Percentiles rank a stretch among this genome's conserved stretches.
Conservation (phyloP, 2,113 vertebrate species). For the Geothlypis trichas region DNA sequence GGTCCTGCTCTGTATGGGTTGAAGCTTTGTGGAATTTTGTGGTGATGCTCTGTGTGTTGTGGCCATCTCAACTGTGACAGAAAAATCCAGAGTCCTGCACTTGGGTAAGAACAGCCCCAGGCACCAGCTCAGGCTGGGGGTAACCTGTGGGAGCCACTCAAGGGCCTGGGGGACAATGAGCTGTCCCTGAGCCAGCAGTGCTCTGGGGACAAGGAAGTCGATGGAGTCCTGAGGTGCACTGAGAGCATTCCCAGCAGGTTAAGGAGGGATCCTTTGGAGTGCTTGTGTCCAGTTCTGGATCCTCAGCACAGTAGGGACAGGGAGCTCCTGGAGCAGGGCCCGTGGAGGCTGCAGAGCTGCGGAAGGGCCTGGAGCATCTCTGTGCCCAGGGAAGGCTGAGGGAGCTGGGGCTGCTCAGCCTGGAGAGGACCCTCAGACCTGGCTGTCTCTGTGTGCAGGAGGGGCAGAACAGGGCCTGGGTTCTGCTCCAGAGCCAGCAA, state of each 20-base stretch:
- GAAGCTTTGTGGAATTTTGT: background rate
- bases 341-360: rapidly evolving
- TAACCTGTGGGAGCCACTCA: too few species aligned
- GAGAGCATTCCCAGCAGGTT: background rate
- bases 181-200: background rate
- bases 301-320: background rate
- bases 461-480: background rate
- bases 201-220: too few species aligned
- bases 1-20: background rate
- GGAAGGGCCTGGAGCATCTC: background rate
- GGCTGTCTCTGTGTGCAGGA: too few species aligned
- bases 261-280: background rate
- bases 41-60: rapidly evolving
- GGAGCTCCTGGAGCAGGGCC: background rate
- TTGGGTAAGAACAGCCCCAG: background rate
- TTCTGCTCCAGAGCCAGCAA: background rate
- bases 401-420: background rate
- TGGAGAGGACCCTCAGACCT: background rate
- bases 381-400: background rate
- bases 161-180: rapidly evolving
- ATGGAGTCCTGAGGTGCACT: rapidly evolving
- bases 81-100: background rate
- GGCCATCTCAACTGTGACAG: background rate
- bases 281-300: background rate
- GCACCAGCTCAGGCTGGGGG: background rate